phyloP scores from a whole-genome alignment of 2,113 vertebrate genomes.

The Phaethornis superciliosus region DNA sequence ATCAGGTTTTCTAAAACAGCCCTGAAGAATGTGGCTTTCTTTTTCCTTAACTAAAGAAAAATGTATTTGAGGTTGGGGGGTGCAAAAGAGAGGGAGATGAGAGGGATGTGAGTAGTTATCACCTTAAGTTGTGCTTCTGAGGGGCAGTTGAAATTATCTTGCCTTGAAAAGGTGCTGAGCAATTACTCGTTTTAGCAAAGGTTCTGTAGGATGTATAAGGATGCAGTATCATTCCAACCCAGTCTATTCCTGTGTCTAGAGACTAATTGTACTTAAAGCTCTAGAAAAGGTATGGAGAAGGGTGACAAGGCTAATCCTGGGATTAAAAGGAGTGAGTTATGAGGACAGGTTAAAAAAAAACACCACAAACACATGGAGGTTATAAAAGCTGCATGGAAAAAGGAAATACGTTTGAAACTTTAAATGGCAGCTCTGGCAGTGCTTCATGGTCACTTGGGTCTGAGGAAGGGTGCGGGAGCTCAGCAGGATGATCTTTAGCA shows the following conservation, averaged over 20 bases:
- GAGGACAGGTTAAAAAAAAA: slow-evolving; percentile 28
- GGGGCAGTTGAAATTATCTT: neutral
- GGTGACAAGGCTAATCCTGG: slow-evolving; percentile 45
- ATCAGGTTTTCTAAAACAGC: neutral
- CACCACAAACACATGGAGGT: neutral
- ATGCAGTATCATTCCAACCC: neutral
- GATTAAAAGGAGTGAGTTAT: slow-evolving; percentile 55
- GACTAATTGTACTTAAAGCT: neutral
- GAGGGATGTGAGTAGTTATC: neutral
- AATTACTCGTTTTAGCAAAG: neutral
- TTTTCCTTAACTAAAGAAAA: neutral
- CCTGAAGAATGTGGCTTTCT: neutral
- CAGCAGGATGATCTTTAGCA: neutral
- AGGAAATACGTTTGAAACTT: neutral
- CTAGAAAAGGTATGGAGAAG: slow-evolving; percentile 29
- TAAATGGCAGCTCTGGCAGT: neutral
- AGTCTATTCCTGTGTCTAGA: neutral
- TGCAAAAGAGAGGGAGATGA: neutral
- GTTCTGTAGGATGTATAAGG: neutral
- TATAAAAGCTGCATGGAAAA: neutral
- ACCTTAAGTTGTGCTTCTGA: neutral
- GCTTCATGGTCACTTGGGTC: neutral
- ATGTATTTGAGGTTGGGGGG: neutral
- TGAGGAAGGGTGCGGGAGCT: neutral
- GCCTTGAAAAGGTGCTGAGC: neutral